These are phyloP conservation scores for Podotricha telesiphe DNA, from an alignment of 2,888 invertebrate genomes.

Conservation along the genomic window DNA sequence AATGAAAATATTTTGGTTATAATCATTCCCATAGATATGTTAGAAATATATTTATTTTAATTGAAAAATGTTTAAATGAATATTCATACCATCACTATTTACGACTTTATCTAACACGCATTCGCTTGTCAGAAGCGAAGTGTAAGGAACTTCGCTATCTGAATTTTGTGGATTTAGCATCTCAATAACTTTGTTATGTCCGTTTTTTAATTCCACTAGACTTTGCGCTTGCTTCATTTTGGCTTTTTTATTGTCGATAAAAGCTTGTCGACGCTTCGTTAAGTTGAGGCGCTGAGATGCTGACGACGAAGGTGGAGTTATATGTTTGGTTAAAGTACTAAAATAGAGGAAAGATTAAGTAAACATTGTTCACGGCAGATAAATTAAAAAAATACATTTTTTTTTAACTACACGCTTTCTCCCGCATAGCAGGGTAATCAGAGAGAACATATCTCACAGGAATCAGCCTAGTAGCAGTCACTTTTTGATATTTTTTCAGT, in stretches of 20 bases:
- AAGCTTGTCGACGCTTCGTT: constrained; percentile 69
- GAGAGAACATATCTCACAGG: too few species aligned
- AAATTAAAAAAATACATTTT: too few species aligned
- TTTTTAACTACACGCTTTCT: too few species aligned
- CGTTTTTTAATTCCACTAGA: constrained; percentile 67
- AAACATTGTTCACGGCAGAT: too few species aligned
- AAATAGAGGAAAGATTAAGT: constrained; percentile 41
- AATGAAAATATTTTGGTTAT: too few species aligned
- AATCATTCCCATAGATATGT: too few species aligned
- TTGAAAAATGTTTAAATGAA: neutral
- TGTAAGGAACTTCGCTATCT: constrained; percentile 74
- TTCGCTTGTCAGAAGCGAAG: constrained; percentile 71
- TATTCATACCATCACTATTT: constrained; percentile 67
- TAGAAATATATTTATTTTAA: too few species aligned
- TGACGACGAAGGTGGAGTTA: constrained; percentile 84
- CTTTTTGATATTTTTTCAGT: too few species aligned
- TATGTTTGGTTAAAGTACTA: constrained; percentile 88
- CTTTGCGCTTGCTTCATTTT: constrained; percentile 72
- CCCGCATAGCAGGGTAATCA: too few species aligned
- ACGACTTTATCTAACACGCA: constrained; percentile 69
- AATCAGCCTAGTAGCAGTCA: too few species aligned
- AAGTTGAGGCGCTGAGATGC: constrained; percentile 61
- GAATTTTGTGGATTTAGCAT: constrained; percentile 67
- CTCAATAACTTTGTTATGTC: constrained; percentile 63
- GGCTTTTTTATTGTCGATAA: constrained; percentile 70